Base-by-base conservation (phyloP, 2,888 invertebrate species). In the Capitulum mitella region DNA sequence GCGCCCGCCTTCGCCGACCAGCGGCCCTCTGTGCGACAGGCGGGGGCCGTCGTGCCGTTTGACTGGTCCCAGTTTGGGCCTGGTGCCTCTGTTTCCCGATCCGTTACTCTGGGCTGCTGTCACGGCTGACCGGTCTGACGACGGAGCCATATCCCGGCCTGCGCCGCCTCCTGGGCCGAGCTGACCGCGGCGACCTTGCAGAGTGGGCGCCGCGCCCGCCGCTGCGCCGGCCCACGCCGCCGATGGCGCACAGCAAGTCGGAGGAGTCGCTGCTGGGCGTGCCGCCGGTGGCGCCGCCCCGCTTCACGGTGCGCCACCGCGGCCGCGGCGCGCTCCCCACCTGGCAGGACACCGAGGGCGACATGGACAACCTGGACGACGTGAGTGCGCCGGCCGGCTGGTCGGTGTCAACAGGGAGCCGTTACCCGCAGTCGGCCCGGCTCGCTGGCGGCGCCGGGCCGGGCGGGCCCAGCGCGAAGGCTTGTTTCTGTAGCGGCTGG, bases 331-430 rank as follows among this genome's bases (percentile, higher is more conserved):
- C 93, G 80, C 87, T 97, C 80, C 97, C 97, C 0, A 90, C 92
- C 80, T 91, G 91, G 82, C 91, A 91, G 81, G 93, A 93, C 84
- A 90, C 92, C 58, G 93, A 93, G 0, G 92, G 93, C 0, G 94
- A 94, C 85, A 90, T 94, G 86, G 97, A 97, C 87, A 97, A 96
- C 85, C 86, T 97, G 79, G 94, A 96, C 86, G 95, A 96, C 87
- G 95, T 95, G 88, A 88, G 90, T 70, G 26, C 34, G 37, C 0
- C 34, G 34, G 29, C 10, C 6, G 51, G 51, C 1, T 6, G 46
- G 14, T 6, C 46, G 10, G 14, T 46, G 14, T 6, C 46, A 6
- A 46, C 14, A 46, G 46, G 77, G 40, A 40, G 43, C n/a, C 26
- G 48, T 46, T n/a, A 77, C 2, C 22, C 29, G 58, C 54, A 75